phyloP scores from a whole-genome alignment of 2,113 vertebrate genomes.

The Pituophis catenifer region DNA sequence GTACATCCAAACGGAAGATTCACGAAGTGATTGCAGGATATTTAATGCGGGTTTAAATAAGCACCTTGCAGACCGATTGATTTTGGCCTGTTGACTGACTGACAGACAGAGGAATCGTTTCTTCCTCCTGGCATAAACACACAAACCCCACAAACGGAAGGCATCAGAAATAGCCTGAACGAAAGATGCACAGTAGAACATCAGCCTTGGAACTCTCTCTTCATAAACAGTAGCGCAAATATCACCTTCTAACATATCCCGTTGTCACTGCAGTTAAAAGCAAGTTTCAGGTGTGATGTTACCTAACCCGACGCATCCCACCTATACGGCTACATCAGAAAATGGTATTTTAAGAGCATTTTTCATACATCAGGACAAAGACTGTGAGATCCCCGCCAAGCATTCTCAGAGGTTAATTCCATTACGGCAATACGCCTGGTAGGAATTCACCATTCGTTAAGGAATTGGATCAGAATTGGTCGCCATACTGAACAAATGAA shows the following conservation, averaged over 20 bases:
- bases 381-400: accelerated
- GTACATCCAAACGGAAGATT: neutral
- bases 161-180: neutral
- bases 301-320: accelerated
- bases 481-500: conserved; percentile 22
- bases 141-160: neutral
- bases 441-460: neutral
- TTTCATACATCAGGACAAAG: neutral
- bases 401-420: neutral
- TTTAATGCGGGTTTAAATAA: neutral
- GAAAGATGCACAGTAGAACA: neutral
- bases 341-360: neutral
- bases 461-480: accelerated
- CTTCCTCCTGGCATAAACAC: no score
- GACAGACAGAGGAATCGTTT: neutral
- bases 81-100: neutral
- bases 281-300: neutral
- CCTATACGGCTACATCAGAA: neutral
- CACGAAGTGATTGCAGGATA: neutral
- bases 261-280: neutral
- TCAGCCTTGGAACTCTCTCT: neutral
- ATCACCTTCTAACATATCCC: neutral
- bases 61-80: neutral
- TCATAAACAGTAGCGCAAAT: neutral
- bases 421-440: accelerated